These are phyloP conservation scores for Omphaloscelis lunosa DNA, from an alignment of 2,888 invertebrate species.

Conservation along the genomic window DNA sequence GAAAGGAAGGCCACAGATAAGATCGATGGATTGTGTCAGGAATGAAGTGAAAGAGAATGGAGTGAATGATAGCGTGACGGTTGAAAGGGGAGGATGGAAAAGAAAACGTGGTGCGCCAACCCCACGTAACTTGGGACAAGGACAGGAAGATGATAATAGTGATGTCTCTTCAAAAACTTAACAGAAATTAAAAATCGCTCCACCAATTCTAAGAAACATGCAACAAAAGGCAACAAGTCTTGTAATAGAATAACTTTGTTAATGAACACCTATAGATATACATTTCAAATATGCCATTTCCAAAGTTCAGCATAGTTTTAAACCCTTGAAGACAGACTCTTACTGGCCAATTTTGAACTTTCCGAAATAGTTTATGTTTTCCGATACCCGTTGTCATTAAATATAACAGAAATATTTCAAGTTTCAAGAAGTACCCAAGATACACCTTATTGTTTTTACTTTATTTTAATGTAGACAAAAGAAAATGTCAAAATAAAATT, in stretches of 20 bases:
- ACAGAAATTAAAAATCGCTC: neutral
- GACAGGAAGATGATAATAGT: neutral
- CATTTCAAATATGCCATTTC: conserved; percentile 10
- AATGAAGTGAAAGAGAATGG: too few relatives aligned
- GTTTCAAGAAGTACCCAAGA: conserved; percentile 11
- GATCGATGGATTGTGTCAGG: too few relatives aligned
- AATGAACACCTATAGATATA: conserved; percentile 11
- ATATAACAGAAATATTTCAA: conserved; percentile 15
- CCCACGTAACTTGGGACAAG: too few relatives aligned
- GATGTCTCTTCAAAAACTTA: neutral
- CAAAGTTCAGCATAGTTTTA: conserved; percentile 18
- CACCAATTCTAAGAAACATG: neutral
- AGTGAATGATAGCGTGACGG: too few relatives aligned
- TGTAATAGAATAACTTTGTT: neutral
- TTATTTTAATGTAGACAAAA: conserved; percentile 8
- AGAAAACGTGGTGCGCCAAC: too few relatives aligned
- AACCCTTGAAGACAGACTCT: conserved; percentile 4
- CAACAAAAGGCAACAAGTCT: neutral
- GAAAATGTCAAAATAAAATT: neutral
- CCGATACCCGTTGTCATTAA: conserved; percentile 7
- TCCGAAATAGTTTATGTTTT: conserved; percentile 30
- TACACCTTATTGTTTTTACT: conserved; percentile 4
- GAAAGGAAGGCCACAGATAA: too few relatives aligned
- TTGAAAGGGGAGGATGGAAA: too few relatives aligned
- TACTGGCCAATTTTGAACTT: neutral